These are phyloP conservation scores for Serranus cabrilla DNA, from an alignment of 2,797 vertebrate species.

Conservation along the genomic window DNA sequence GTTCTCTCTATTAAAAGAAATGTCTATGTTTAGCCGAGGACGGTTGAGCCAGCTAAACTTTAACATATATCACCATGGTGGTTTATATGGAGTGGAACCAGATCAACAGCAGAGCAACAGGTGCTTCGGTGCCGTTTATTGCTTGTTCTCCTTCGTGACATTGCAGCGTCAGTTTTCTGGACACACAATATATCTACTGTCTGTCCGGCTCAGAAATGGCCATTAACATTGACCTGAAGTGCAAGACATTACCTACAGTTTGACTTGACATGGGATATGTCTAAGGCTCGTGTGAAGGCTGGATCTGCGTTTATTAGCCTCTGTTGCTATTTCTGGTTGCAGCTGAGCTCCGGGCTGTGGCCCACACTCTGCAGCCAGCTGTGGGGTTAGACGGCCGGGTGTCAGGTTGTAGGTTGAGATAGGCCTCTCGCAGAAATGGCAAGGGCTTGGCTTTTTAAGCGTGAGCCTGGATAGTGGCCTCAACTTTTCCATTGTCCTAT, in stretches of 20 bases:
- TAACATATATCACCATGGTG: background rate
- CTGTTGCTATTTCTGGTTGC: conserved; percentile 70
- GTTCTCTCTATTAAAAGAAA: background rate
- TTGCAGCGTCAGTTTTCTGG: conserved; percentile 4
- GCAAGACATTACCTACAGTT: conserved; percentile 27
- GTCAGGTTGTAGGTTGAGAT: conserved; percentile 67
- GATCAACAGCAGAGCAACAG: conserved; percentile 37
- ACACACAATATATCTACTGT: background rate
- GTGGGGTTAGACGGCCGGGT: conserved; percentile 52
- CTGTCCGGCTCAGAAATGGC: conserved; percentile 11
- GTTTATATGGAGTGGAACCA: conserved; percentile 16
- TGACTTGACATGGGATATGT: conserved; percentile 26
- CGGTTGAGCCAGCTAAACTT: background rate
- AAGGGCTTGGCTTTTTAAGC: conserved; percentile 54
- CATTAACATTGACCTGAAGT: conserved; percentile 17
- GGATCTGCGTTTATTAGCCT: conserved; percentile 58
- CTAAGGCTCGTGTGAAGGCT: conserved; percentile 32
- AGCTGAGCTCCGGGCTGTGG: conserved; percentile 44
- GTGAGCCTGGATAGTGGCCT: conserved; percentile 54
- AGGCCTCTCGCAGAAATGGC: conserved; percentile 49
- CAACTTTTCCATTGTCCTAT: conserved; percentile 75
- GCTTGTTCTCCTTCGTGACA: conserved; percentile 6
- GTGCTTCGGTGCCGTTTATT: conserved; percentile 19
- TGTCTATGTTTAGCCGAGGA: background rate
- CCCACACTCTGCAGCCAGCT: conserved; percentile 52